Evolutionary conservation across 2,113 vertebrate species (phyloP), one percentile per base, ranked within the genome.

Genomic region (Chascanopsetta lugubris): DNA sequence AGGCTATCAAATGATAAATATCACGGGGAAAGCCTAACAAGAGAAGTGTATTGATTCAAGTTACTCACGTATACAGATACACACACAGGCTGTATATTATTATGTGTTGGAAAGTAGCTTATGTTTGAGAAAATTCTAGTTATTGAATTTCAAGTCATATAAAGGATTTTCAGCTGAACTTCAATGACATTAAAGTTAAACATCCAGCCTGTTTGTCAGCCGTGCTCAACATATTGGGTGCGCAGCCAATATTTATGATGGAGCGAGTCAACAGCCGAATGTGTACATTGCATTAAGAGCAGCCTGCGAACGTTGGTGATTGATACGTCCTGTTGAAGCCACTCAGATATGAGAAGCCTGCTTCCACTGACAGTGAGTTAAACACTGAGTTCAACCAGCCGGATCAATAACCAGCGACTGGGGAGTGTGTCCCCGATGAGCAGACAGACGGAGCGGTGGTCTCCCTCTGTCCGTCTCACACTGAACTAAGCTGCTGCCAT

Each of bases 351-450:
- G 8, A 30, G 25, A 55, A 30, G 22, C n/a, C n/a, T 21, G 65
- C 30, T 47, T 60, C 26, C 30, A 65, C 38, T 66, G 63, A 73
- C 69, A 57, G 32, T 60, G 57, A 76, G 58, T 82, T 79, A 63
- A 67, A 66, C 24, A 55, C 30, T 62, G 25, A 63, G 54, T 72
- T 61, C 25, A 59, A 25, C 24, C 51, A 54, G 24, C 49, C 22
- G 20, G 69, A 85, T 88, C 83, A 79, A 80, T 85, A 80, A 48
- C 38, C 62, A n/a, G 47, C 30, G 40, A 63, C 49, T 63, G 32
- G 59, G 36, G 68, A 77, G 42, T 5, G 8, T 29, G 46, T 77
- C 77, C 58, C 55, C 30, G 51, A 61, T 71, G 79, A 67, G 18
- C 32, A 49, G 46, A 42, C n/a, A 25, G 21, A 34, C n/a, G 43